A percentile compares a stretch with the other conserved stretches of the same genome.
These are phyloP conservation scores for Isurus oxyrinchus DNA, from an alignment of 2,113 vertebrate genomes.

Conservation along the genomic window DNA sequence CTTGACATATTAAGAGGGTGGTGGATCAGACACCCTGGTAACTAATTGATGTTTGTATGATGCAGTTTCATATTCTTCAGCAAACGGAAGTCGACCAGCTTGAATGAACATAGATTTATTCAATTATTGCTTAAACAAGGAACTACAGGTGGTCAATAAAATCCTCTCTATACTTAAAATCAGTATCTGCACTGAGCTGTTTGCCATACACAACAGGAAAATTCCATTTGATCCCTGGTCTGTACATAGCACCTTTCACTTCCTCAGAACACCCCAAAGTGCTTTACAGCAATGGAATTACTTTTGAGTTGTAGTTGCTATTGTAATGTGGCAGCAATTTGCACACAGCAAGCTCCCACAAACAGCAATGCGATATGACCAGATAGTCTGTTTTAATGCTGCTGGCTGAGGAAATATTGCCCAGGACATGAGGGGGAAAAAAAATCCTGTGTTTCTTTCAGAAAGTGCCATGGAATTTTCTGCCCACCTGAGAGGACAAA, in stretches of 20 bases:
- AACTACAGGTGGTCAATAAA: not conserved
- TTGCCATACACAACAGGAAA: not conserved
- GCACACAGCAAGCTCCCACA: not conserved
- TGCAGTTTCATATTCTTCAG: not conserved
- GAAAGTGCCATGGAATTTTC: not conserved
- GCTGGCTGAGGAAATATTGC: not conserved
- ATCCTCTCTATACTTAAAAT: not conserved
- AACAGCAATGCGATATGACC: not conserved
- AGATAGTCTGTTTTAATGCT: not conserved
- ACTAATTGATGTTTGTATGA: not conserved
- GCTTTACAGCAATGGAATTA: not conserved
- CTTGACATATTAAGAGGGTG: not conserved
- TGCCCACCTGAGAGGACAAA: not conserved
- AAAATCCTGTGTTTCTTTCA: not conserved
- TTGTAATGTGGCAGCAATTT: not conserved
- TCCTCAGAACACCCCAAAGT: not conserved
- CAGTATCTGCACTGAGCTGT: not conserved
- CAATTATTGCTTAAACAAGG: not conserved
- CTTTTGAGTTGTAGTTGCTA: not conserved
- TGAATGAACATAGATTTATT: not conserved
- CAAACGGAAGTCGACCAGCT: not conserved
- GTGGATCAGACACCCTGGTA: not conserved
- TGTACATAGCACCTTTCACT: not conserved
- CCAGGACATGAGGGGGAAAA: not conserved
- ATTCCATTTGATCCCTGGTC: not conserved